Base-by-base conservation (phyloP, 37 sponge, comb jelly and placozoan genomes). In the Bolinopsis microptera region DNA sequence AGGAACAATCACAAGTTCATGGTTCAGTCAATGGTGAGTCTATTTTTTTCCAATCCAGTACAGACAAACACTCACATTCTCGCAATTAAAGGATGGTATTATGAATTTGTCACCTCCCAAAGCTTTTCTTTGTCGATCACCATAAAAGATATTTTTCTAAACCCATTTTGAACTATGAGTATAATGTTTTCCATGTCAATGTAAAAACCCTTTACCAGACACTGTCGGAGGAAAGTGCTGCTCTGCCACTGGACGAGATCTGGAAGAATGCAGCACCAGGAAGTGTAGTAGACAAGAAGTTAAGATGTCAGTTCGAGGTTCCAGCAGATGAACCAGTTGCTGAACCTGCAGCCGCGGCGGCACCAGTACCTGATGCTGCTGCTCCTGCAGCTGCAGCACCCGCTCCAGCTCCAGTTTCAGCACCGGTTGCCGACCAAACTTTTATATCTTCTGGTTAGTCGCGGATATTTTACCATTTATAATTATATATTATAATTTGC, bases 1-100 rank as follows among this genome's bases (percentile, higher is more conserved):
- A 93, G 35, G 39, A 83, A 68, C 37, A 97, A 97, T 69, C 98
- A 98, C 95, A 98, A 98, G 93, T 98, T 98, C 93, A 98, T 98
- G 98, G 98, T 98, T 26, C 98, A 98, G 94, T 94, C 98, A 0
- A 96, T 96, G 95, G 95, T 82, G 93, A 94, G n/a, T n/a, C n/a
- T n/a, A n/a, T n/a, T n/a, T n/a, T n/a, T n/a, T n/a, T n/a, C n/a
- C n/a, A n/a, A 95, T 0, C n/a, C n/a, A n/a, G n/a, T n/a, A 95
- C 97, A n/a, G 39, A 36, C 0, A 94, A 95, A 9, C 83, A 35
- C 38, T 35, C 40, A 24, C n/a, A 26, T 16, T 69, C 93, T 70
- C 31, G 93, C 33, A 23, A 5, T 74, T 23, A 36, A 37, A 35
- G 86, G 38, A 18, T 16, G 18, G 32, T 74, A 68, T 26, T 39